These are phyloP conservation scores for Tokudaia tokunoshimensis DNA, from an alignment of 2,797 vertebrate species.

Conservation along the genomic window DNA sequence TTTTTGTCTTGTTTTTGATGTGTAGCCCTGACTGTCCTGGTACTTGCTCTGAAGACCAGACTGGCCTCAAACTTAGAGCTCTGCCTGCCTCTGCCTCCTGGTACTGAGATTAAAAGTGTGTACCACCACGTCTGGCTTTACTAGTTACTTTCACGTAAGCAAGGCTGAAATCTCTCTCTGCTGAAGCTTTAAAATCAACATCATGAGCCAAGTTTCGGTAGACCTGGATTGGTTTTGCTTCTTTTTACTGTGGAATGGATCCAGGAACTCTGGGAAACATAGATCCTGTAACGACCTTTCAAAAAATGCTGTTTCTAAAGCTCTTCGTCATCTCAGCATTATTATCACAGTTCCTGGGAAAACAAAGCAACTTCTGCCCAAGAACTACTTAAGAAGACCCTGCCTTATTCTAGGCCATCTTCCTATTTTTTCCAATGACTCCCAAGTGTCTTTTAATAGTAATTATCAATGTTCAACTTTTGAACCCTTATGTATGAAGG, in stretches of 20 bases:
- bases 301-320: slow-evolving; percentile 52
- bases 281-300: slow-evolving; percentile 1
- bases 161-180: neutral
- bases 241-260: slow-evolving; percentile 35
- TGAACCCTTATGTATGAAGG: slow-evolving; percentile 35
- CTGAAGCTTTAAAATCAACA: neutral
- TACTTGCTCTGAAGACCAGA: neutral
- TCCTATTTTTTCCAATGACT: slow-evolving; percentile 10
- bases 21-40: neutral
- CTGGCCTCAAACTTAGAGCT: neutral
- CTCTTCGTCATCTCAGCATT: slow-evolving; percentile 5
- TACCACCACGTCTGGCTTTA: neutral
- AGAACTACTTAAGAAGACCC: neutral
- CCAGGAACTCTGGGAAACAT: slow-evolving; percentile 2
- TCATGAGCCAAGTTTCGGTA: neutral
- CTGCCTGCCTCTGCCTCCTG: neutral
- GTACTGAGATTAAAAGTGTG: neutral
- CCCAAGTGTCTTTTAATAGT: neutral
- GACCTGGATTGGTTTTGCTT: slow-evolving; percentile 38
- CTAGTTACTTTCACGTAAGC: neutral
- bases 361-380: neutral
- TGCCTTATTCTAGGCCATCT: slow-evolving; percentile 36
- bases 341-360: neutral
- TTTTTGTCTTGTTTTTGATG: neutral
- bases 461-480: neutral